A percentile compares a stretch with the other conserved stretches of the same genome.
These are phyloP conservation scores for Laodelphax striatellus DNA, from an alignment of 1,140 invertebrate species.

Conservation along the genomic window DNA sequence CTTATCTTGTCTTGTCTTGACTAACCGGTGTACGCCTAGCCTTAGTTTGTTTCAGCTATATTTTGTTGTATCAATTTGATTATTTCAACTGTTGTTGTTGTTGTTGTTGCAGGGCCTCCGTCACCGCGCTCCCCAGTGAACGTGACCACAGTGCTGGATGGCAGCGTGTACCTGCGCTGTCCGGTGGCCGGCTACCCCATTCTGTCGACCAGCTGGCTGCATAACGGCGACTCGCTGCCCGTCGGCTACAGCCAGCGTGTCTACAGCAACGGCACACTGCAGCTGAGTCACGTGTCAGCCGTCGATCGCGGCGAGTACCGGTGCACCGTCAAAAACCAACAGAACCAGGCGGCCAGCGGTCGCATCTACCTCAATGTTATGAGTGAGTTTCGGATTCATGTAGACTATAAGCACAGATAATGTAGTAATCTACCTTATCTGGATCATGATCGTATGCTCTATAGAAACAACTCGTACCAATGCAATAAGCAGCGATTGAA, in stretches of 20 bases:
- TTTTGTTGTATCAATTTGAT: no score
- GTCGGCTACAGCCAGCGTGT: constrained; percentile 45
- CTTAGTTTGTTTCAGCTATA: no score
- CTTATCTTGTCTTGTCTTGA: no score
- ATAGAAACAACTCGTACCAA: no score
- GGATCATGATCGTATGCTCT: no score
- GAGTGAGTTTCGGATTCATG: constrained; percentile 44
- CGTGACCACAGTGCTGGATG: constrained; percentile 67
- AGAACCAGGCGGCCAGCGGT: constrained; percentile 60
- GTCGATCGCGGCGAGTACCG: constrained; percentile 57
- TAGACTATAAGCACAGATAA: no score
- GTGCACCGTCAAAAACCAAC: constrained; percentile 63
- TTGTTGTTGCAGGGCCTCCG: constrained; percentile 55
- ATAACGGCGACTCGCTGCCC: constrained; percentile 32
- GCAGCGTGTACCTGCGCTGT: constrained; percentile 64
- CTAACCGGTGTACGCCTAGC: no score
- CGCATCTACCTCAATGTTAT: constrained; percentile 62
- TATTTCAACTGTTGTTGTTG: no score
- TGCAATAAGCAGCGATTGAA: no score
- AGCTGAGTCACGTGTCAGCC: constrained; percentile 59
- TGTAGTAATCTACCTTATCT: no score
- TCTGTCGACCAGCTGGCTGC: constrained; percentile 45
- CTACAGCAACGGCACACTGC: constrained; percentile 59
- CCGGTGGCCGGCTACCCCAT: constrained; percentile 83
- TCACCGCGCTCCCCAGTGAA: constrained; percentile 70